Conservation (phyloP, 2,888 invertebrate genomes). For the Galerucella nymphaeae region DNA sequence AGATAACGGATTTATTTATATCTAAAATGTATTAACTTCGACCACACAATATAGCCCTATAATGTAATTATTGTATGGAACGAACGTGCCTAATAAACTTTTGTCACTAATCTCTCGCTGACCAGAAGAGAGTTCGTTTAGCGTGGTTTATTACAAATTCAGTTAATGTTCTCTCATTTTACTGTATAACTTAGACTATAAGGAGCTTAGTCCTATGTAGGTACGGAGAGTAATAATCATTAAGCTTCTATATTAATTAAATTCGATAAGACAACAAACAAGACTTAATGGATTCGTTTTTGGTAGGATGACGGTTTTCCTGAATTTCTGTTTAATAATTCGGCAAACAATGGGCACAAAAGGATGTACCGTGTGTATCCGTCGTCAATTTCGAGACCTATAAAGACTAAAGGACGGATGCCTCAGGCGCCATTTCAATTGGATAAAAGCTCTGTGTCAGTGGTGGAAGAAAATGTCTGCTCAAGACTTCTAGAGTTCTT, state of each 20-base stretch:
- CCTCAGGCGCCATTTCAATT: slow-evolving; percentile 55
- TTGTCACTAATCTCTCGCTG: slow-evolving; percentile 6
- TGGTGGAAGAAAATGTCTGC: slow-evolving; percentile 57
- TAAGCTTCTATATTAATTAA: slow-evolving; percentile 44
- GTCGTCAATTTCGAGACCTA: slow-evolving; percentile 37
- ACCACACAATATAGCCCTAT: neutral
- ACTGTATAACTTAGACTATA: slow-evolving; percentile 20
- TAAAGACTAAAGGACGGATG: slow-evolving; percentile 46
- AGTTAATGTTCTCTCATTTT: slow-evolving; percentile 19
- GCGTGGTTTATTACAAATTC: slow-evolving; percentile 14
- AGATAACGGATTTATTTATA: neutral
- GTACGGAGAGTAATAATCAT: slow-evolving; percentile 28
- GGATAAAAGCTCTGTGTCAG: slow-evolving; percentile 53
- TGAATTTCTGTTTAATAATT: slow-evolving; percentile 45
- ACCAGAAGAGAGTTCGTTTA: slow-evolving; percentile 15
- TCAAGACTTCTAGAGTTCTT: slow-evolving; percentile 57
- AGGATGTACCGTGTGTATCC: slow-evolving; percentile 39
- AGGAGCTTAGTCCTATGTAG: slow-evolving; percentile 29
- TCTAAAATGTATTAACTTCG: neutral
- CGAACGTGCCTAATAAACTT: neutral
- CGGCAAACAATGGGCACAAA: slow-evolving; percentile 45
- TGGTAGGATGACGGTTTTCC: slow-evolving; percentile 32
- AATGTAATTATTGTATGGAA: neutral
- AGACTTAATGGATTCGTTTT: slow-evolving; percentile 40
- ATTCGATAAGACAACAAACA: slow-evolving; percentile 42